Base-by-base conservation (phyloP, 2,888 invertebrate species). In the Synergus itoensis region DNA sequence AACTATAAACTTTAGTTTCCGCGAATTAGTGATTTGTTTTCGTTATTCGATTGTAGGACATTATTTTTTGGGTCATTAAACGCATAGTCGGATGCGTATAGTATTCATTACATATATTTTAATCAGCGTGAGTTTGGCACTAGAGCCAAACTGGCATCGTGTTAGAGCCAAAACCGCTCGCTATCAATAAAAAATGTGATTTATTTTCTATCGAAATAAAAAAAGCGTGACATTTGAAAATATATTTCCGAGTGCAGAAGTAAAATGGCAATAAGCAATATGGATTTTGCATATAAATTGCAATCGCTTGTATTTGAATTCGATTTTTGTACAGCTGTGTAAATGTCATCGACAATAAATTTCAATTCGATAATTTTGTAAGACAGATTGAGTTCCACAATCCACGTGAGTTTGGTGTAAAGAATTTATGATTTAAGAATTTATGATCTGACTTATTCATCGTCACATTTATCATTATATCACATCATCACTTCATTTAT, bases 91-190 rank as follows among this genome's bases (percentile, higher is more conserved):
- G 40, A 73, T n/a, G n/a, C 36, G 28, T 48, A 36, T 36, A 53
- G 36, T 57, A n/a, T 73, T 73, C 53, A 73, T 53, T 48, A 36
- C 45, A 14, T 45, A 73, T 73, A 73, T 40, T 57, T 73, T 36
- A 53, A 73, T 36, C 48, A 73, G n/a, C 40, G 73, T 73, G 36
- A 53, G n/a, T 48, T 73, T 73, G 73, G 73, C 53, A 73, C 48
- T 28, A 12, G 53, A 18, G 73, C 53, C 73, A 73, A 73, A 36
- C 53, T 73, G 53, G 73, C 18, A 28, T 12, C 53, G 53, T 18
- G 11, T 12, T 43, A 12, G 41, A 43, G 65, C 65, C 65, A 65
- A 43, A 65, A 41, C 41, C 12, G 41, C 48, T 36, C 36, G 53
- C 48, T 36, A 18, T 73, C 12, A 73, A 73, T 73, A 73, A 73